Evolutionary conservation across 2,888 invertebrate species (phyloP).

Genomic region (Microchrysa polita): DNA sequence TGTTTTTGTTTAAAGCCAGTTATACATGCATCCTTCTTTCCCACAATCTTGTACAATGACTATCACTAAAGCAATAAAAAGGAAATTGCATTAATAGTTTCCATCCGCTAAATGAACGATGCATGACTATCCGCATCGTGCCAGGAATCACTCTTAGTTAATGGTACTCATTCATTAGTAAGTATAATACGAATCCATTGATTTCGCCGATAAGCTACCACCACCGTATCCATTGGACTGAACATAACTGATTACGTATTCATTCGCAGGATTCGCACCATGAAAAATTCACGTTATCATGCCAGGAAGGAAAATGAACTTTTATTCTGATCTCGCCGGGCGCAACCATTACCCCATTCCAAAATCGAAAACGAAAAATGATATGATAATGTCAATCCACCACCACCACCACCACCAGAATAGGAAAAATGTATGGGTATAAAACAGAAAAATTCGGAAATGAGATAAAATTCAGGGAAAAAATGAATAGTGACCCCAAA

Average conservation of each 20-base stretch:
- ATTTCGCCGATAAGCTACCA: background rate
- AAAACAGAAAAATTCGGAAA: background rate
- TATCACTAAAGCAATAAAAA: too few relatives aligned
- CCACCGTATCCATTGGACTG: background rate
- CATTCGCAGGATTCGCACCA: background rate
- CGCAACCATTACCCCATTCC: background rate
- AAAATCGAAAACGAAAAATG: background rate
- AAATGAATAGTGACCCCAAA: background rate
- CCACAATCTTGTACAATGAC: too few relatives aligned
- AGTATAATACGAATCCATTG: background rate
- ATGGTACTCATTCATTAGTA: background rate
- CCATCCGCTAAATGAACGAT: background rate
- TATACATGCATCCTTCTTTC: too few relatives aligned
- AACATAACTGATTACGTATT: conserved; percentile 5
- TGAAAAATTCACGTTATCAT: conserved; percentile 20
- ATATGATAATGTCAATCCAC: conserved; percentile 38
- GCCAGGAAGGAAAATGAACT: conserved; percentile 15
- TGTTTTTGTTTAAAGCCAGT: too few relatives aligned
- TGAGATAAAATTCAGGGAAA: background rate
- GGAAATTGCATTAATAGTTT: too few relatives aligned
- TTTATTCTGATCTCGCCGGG: background rate
- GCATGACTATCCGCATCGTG: background rate
- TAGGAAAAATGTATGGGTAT: conserved; percentile 18
- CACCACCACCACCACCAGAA: conserved; percentile 42
- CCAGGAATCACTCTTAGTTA: background rate